phyloP scores from a whole-genome alignment of 1,140 invertebrate species.

The Goniozus legneri region DNA sequence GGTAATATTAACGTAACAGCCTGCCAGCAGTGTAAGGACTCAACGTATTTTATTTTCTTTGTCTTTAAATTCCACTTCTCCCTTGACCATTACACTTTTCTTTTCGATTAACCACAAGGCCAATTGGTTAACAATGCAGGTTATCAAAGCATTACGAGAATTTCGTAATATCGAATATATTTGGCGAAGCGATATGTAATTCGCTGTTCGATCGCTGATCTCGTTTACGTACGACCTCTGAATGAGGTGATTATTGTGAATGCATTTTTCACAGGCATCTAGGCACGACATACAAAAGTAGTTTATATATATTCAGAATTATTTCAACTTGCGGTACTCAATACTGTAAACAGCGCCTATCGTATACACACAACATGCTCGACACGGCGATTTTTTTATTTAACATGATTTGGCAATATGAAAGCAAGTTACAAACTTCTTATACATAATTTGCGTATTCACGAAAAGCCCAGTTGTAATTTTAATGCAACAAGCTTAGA shows the following conservation, averaged over 20 bases:
- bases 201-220: conserved; percentile 13
- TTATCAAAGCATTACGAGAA: conserved; percentile 33
- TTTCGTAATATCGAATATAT: conserved; percentile 28
- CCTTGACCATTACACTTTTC: conserved; percentile 29
- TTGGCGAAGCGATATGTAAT: conserved; percentile 32
- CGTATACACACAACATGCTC: conserved; percentile 25
- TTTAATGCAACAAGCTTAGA: conserved; percentile 26
- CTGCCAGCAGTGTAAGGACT: conserved; percentile 48
- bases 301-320: conserved; percentile 24
- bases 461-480: conserved; percentile 23
- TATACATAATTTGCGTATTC: conserved; percentile 27
- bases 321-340: conserved; percentile 25
- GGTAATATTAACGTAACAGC: conserved; percentile 49
- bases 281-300: conserved; percentile 40
- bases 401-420: conserved; percentile 17
- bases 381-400: conserved; percentile 10
- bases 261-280: conserved; percentile 35
- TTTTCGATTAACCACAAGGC: conserved; percentile 22
- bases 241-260: conserved; percentile 18
- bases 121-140: conserved; percentile 27
- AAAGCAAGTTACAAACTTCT: too few relatives aligned
- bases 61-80: conserved; percentile 12
- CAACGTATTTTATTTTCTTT: conserved; percentile 16
- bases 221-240: conserved; percentile 12
- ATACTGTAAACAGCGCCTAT: conserved; percentile 36